Conservation (phyloP, 2,113 vertebrate genomes). For the Microtus ochrogaster region DNA sequence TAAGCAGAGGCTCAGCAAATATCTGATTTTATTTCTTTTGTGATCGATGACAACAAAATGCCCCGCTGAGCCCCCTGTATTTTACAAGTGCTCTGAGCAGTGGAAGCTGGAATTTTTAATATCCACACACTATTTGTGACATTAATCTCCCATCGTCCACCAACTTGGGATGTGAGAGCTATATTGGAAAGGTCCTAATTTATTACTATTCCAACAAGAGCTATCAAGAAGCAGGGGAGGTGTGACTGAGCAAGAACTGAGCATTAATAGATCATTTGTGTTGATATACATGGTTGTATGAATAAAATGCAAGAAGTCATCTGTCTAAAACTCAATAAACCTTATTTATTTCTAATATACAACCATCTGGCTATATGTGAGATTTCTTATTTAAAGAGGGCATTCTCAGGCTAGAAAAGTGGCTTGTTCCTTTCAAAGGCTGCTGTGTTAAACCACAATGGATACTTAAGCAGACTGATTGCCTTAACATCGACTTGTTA, state of each 20-base stretch:
- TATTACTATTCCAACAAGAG: not conserved
- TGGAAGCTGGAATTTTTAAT: constrained; percentile 3
- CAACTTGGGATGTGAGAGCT: not conserved
- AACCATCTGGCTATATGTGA: not conserved
- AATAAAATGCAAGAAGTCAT: not conserved
- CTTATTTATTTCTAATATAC: not conserved
- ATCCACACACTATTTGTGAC: constrained; percentile 15
- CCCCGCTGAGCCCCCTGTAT: not conserved
- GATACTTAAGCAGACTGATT: not conserved
- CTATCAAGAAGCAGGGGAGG: not conserved
- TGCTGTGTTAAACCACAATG: not conserved
- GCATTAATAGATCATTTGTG: not conserved
- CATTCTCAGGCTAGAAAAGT: not conserved
- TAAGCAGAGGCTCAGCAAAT: not conserved
- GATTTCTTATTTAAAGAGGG: not conserved
- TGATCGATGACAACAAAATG: not conserved
- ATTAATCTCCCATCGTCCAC: constrained; percentile 47
- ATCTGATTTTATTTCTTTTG: not conserved
- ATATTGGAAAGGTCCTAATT: not conserved
- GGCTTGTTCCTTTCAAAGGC: constrained; percentile 21
- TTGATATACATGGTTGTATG: not conserved
- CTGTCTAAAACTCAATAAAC: not conserved
- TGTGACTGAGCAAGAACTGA: not conserved
- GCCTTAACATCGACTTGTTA: not conserved
- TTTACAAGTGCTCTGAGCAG: constrained; percentile 25